Evolutionary conservation across 2,888 invertebrate genomes (phyloP).

Genomic region (Caenorhabditis sinica): DNA sequence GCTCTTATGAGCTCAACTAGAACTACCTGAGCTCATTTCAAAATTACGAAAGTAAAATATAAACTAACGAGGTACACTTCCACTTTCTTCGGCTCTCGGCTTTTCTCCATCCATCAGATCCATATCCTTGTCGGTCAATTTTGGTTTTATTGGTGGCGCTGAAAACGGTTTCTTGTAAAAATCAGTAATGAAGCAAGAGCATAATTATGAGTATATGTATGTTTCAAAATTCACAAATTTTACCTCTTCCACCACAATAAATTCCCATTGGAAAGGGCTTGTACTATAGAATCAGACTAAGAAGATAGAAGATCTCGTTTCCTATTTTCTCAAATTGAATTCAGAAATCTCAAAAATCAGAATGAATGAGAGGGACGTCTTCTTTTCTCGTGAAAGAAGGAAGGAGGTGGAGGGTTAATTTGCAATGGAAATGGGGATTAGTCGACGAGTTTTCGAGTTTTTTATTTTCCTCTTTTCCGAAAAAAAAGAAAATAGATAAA

Average conservation of each 20-base stretch:
- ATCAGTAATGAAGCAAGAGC: background rate
- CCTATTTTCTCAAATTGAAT: constrained; percentile 1
- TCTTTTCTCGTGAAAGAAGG: constrained; percentile 6
- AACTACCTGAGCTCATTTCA: no score
- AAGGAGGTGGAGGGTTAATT: constrained; percentile 49
- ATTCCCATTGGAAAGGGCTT: constrained; percentile 15
- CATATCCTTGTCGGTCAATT: constrained; percentile 41
- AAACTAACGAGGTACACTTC: constrained; percentile 9
- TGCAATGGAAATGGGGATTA: constrained; percentile 63
- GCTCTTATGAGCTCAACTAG: no score
- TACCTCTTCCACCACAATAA: constrained; percentile 14
- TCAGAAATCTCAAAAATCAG: constrained; percentile 35
- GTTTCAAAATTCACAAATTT: background rate
- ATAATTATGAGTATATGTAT: background rate
- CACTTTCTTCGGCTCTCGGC: constrained; percentile 45
- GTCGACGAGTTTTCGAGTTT: constrained; percentile 28
- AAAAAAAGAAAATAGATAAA: constrained; percentile 29
- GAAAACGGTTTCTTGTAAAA: background rate
- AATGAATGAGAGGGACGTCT: constrained; percentile 29
- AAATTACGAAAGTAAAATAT: background rate
- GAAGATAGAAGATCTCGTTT: constrained; percentile 9
- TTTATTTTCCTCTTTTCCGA: constrained; percentile 1
- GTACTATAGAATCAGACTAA: background rate
- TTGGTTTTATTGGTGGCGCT: constrained; percentile 66
- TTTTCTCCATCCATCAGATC: constrained; percentile 33